Percentiles rank a stretch among this genome's conserved stretches.
Evolutionary conservation across 2,797 vertebrate species (phyloP).

Genomic region (Lacerta viridis): DNA sequence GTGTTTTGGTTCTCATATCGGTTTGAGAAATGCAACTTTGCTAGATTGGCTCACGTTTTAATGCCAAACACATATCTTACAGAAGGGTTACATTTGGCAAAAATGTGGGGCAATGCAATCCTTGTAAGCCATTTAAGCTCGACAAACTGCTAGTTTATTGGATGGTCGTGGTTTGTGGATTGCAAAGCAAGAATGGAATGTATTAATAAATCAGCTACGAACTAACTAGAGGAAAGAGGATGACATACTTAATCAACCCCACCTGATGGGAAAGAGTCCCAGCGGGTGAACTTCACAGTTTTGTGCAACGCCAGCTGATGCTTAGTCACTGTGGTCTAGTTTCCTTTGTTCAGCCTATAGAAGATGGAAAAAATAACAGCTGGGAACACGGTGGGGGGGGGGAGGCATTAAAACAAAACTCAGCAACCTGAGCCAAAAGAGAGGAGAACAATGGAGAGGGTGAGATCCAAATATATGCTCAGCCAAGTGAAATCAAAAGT

Average conservation of each 20-base stretch:
- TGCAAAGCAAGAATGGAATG: conserved; percentile 10
- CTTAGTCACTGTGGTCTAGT: conserved; percentile 33
- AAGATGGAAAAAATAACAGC: neutral
- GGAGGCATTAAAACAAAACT: neutral
- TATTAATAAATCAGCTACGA: conserved; percentile 38
- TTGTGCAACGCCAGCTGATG: conserved; percentile 33
- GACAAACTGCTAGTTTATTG: conserved; percentile 8
- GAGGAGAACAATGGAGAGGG: neutral
- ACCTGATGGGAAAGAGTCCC: conserved; percentile 27
- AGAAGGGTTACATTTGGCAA: neutral
- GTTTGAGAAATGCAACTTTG: too few relatives aligned
- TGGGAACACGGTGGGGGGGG: neutral
- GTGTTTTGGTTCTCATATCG: too few relatives aligned
- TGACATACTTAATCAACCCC: conserved; percentile 39
- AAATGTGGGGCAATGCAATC: neutral
- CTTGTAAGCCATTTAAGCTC: neutral
- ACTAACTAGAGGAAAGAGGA: conserved; percentile 12
- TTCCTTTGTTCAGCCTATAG: neutral
- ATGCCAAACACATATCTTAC: too few relatives aligned
- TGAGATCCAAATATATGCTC: neutral
- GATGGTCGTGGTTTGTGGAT: neutral
- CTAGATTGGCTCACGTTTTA: too few relatives aligned
- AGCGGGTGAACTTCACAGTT: neutral
- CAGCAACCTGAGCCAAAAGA: neutral
- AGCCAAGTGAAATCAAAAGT: neutral